phyloP scores from a whole-genome alignment of 2,113 vertebrate genomes.

The Eonycteris spelaea region DNA sequence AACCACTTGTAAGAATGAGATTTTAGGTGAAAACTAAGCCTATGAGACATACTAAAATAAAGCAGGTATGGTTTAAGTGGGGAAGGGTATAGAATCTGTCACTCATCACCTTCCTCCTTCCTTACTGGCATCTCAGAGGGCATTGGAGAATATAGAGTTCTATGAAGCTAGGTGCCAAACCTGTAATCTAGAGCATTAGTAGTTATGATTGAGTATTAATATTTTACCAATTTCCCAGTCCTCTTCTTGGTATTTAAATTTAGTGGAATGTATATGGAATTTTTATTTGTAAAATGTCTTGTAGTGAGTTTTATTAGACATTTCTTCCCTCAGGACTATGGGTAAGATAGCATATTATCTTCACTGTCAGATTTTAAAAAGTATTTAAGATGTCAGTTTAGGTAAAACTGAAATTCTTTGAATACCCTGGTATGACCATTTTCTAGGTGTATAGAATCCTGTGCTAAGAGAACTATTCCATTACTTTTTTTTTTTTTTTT shows the following conservation, averaged over 20 bases:
- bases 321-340: background rate
- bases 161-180: no score
- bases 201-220: background rate
- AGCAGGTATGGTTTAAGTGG: background rate
- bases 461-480: background rate
- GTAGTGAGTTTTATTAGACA: background rate
- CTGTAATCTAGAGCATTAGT: background rate
- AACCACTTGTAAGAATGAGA: background rate
- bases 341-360: background rate
- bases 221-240: background rate
- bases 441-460: background rate
- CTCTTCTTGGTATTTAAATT: background rate
- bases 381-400: background rate
- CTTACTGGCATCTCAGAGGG: fast-evolving
- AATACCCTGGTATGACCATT: background rate
- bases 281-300: background rate
- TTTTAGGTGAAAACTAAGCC: background rate
- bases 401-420: background rate
- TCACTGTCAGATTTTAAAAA: background rate
- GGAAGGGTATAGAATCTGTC: background rate
- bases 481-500: background rate
- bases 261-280: background rate
- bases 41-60: background rate
- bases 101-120: background rate
- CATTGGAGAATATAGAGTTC: background rate